Evolutionary conservation across 2,113 vertebrate species (phyloP).

Genomic region (Carassius gibelio): DNA sequence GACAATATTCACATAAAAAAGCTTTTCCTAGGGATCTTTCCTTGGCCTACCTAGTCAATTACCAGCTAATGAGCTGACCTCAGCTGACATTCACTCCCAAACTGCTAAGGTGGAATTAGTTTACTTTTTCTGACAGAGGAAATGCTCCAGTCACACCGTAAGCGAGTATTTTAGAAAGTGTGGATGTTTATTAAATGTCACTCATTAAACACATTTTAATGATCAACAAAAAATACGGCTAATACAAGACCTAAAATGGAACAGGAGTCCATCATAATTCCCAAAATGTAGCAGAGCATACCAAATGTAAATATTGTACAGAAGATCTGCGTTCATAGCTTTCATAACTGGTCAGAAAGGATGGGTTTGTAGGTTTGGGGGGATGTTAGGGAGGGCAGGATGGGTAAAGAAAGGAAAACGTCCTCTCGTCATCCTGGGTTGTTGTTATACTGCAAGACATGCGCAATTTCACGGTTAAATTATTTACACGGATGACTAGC

Average conservation of each 20-base stretch:
- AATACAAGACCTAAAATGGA: slow-evolving; percentile 16
- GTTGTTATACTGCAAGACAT: slow-evolving; percentile 43
- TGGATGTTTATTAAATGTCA: slow-evolving; percentile 56
- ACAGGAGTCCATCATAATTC: neutral
- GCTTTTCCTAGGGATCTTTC: neutral
- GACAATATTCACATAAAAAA: slow-evolving; percentile 19
- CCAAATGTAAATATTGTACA: neutral
- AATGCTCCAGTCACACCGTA: neutral
- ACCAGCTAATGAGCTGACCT: slow-evolving; percentile 22
- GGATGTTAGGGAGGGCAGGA: neutral
- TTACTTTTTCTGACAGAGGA: neutral
- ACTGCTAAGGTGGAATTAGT: neutral
- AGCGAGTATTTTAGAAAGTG: slow-evolving; percentile 37
- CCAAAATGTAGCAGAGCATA: neutral
- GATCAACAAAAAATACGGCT: slow-evolving; percentile 33
- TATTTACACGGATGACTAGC: slow-evolving; percentile 27
- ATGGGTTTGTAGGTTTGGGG: neutral
- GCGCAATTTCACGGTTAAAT: slow-evolving; percentile 51
- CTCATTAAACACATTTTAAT: slow-evolving; percentile 45
- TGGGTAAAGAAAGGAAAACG: neutral
- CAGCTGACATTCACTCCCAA: slow-evolving; percentile 11
- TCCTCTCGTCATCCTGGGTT: slow-evolving; percentile 28
- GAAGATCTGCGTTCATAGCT: neutral
- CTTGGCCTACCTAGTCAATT: slow-evolving; percentile 12
- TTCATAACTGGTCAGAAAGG: neutral